phyloP scores from a whole-genome alignment of 2,113 vertebrate genomes.

The Camelus dromedarius region DNA sequence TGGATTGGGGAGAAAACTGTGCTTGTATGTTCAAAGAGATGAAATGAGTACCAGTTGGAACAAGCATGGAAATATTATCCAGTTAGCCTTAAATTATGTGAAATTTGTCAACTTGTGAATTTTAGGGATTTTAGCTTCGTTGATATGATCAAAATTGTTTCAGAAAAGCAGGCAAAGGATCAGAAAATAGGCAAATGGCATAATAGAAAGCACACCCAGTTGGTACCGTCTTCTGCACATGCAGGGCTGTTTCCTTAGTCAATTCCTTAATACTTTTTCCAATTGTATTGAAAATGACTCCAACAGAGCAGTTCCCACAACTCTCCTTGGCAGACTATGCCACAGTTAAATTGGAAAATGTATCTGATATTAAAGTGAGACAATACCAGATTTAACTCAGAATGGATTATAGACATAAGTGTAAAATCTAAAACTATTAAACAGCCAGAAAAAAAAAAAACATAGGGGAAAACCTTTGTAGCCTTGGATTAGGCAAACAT shows the following conservation, averaged over 20 bases:
- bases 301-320: neutral
- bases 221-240: neutral
- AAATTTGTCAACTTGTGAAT: conserved; percentile 31
- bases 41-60: neutral
- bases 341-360: neutral
- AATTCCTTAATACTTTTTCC: neutral
- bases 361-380: neutral
- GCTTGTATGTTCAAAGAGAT: neutral
- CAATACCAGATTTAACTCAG: conserved; percentile 29
- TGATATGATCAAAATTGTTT: conserved; percentile 46
- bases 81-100: neutral
- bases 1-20: neutral
- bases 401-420: neutral
- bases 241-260: neutral
- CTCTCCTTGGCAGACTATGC: neutral
- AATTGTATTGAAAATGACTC: conserved; percentile 18
- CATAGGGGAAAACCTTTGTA: neutral
- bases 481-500: neutral
- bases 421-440: neutral
- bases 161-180: conserved; percentile 8
- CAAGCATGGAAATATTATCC: neutral
- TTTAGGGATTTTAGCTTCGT: conserved; percentile 41
- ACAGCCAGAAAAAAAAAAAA: neutral
- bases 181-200: neutral
- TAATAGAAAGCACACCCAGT: neutral